A percentile compares a stretch with the other conserved stretches of the same genome.
Evolutionary conservation across 2,113 vertebrate genomes (phyloP).

Genomic region (Rattus rattus): DNA sequence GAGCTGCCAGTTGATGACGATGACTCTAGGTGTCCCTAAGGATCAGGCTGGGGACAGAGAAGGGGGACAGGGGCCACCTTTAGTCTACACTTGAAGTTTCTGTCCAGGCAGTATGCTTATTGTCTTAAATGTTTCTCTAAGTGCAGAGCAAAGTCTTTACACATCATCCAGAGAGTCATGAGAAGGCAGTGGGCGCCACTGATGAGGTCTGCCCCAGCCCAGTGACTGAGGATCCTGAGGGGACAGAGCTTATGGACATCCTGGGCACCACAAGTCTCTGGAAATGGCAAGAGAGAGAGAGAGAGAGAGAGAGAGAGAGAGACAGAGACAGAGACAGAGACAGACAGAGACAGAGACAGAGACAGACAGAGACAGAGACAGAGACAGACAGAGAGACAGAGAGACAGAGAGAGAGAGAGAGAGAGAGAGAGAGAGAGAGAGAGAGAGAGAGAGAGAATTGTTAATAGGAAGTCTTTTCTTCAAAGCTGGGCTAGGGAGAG

Average conservation of each 20-base stretch:
- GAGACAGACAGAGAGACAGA: not conserved
- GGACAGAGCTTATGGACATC: not conserved
- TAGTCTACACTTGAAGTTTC: not conserved
- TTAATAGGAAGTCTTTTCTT: constrained; percentile 25
- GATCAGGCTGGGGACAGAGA: not conserved
- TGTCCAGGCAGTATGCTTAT: not conserved
- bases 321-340: not conserved
- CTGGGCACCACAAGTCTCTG: not conserved
- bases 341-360: not conserved
- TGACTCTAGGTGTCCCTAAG: not conserved
- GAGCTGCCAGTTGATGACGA: not conserved
- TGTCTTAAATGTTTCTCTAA: not conserved
- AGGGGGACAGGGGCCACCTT: not conserved
- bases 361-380: not conserved
- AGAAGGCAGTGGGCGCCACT: not conserved
- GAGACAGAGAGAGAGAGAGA: not conserved
- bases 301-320: not conserved
- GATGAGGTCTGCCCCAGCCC: not conserved
- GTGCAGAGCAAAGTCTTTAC: not conserved
- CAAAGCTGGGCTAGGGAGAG: constrained; percentile 37
- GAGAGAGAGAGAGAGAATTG: not conserved
- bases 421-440: not conserved
- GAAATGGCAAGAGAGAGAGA: not conserved
- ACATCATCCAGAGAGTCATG: not conserved
- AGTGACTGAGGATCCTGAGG: not conserved